phyloP scores from a whole-genome alignment of 2,888 invertebrate species.

The Rotaria macrura region DNA sequence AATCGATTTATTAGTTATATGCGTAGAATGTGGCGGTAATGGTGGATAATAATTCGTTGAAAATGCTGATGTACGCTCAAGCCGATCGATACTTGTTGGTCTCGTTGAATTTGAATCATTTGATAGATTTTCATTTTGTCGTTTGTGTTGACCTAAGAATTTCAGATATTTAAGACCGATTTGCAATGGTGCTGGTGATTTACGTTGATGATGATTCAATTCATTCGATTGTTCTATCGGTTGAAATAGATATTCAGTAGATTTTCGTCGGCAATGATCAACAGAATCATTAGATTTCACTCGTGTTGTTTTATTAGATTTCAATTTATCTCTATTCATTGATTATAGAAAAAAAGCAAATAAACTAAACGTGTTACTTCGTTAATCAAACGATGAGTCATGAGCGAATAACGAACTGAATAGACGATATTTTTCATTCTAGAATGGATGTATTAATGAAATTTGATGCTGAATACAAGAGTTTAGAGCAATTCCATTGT shows the following conservation, averaged over 20 bases:
- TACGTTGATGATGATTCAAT: background rate
- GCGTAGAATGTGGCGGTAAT: background rate
- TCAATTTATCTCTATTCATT: background rate
- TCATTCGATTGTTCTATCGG: background rate
- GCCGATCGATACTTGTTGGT: background rate
- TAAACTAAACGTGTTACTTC: background rate
- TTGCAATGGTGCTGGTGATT: background rate
- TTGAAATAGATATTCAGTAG: background rate
- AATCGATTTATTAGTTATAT: background rate
- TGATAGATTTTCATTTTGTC: background rate
- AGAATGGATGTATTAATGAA: too few relatives aligned
- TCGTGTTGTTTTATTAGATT: background rate
- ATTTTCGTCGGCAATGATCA: background rate
- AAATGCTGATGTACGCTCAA: background rate
- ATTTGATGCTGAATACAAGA: too few relatives aligned
- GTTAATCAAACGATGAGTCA: background rate
- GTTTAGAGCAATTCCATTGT: too few relatives aligned
- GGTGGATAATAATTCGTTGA: background rate
- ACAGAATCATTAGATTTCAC: background rate
- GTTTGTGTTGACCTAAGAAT: background rate
- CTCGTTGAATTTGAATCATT: background rate
- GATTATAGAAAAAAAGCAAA: background rate
- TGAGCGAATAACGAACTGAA: background rate
- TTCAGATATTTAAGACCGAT: background rate
- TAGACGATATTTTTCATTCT: too few relatives aligned